phyloP scores from a whole-genome alignment of 2,888 invertebrate species.

The Lithosia quadra region DNA sequence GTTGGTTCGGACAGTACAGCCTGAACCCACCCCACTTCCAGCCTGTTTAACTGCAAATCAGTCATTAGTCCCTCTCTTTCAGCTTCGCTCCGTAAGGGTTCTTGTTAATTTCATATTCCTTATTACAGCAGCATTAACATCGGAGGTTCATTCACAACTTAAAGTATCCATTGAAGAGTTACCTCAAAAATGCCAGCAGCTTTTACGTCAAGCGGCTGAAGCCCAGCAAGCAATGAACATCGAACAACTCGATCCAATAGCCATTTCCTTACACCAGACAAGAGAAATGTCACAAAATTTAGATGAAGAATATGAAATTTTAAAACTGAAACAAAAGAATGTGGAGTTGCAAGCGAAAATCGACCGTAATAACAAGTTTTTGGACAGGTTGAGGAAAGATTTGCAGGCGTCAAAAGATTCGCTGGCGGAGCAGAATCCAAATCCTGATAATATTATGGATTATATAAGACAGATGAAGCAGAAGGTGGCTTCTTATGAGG shows the following conservation, averaged over 20 bases:
- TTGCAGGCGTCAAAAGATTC: slow-evolving; percentile 66
- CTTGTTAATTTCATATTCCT: slow-evolving; percentile 10
- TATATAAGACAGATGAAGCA: slow-evolving; percentile 73
- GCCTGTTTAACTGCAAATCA: too few species aligned
- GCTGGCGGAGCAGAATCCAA: slow-evolving; percentile 63
- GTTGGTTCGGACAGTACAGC: too few species aligned
- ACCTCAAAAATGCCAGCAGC: slow-evolving; percentile 72
- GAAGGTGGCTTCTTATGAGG: slow-evolving; percentile 76
- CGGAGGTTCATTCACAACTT: slow-evolving; percentile 69
- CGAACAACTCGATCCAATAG: slow-evolving; percentile 66
- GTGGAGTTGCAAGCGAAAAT: slow-evolving; percentile 70
- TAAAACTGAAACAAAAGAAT: slow-evolving; percentile 75
- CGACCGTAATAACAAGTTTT: slow-evolving; percentile 70
- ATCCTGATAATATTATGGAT: slow-evolving; percentile 73
- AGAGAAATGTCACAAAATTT: slow-evolving; percentile 62
- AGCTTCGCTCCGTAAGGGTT: too few species aligned
- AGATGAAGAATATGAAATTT: slow-evolving; percentile 72
- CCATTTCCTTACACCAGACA: slow-evolving; percentile 66
- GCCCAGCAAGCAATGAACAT: slow-evolving; percentile 58
- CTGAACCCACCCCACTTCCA: too few species aligned
- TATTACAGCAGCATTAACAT: slow-evolving; percentile 63
- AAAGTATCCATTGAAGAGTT: slow-evolving; percentile 69
- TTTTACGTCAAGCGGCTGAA: slow-evolving; percentile 61
- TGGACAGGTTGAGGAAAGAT: slow-evolving; percentile 67
- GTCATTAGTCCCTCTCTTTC: too few species aligned